phyloP scores from a whole-genome alignment of 1,140 invertebrate species.

The Zaprionus capensis region DNA sequence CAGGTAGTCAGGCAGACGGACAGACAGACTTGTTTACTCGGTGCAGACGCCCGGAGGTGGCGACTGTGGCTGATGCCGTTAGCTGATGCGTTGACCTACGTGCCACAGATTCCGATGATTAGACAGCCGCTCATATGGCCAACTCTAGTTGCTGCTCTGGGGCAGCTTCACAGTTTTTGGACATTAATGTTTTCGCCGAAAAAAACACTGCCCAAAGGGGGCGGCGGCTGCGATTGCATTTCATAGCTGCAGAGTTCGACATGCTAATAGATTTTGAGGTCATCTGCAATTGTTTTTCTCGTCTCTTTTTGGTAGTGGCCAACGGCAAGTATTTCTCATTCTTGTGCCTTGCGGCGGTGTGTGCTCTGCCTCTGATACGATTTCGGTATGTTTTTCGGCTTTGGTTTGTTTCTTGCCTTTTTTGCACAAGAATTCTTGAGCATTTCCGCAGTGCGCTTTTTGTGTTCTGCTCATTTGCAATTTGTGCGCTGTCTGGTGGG shows the following conservation, averaged over 20 bases:
- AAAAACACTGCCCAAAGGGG: conserved; percentile 49
- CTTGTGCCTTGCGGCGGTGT: conserved; percentile 28
- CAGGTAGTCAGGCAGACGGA: conserved; percentile 26
- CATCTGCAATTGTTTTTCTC: conserved; percentile 71
- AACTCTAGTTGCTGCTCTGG: conserved; percentile 48
- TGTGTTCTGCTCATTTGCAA: conserved; percentile 72
- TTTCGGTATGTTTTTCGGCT: conserved; percentile 54
- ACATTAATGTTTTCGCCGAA: conserved; percentile 45
- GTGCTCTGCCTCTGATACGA: conserved; percentile 63
- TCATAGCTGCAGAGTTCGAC: conserved; percentile 79
- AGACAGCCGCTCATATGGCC: conserved; percentile 59
- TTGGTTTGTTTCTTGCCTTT: conserved; percentile 33
- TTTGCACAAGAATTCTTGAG: conserved; percentile 76
- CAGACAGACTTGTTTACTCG: conserved; percentile 21
- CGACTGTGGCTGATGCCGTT: conserved; percentile 32
- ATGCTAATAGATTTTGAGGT: conserved; percentile 83
- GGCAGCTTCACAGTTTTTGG: conserved; percentile 72
- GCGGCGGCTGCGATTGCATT: conserved; percentile 65
- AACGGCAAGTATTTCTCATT: conserved; percentile 29
- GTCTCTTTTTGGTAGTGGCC: conserved; percentile 3
- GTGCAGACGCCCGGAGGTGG: conserved; percentile 25
- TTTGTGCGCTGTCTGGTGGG: conserved; percentile 49
- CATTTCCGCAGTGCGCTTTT: conserved; percentile 74
- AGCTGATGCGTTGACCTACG: conserved; percentile 75
- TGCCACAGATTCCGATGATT: conserved; percentile 72